Base-by-base conservation (phyloP, 2,888 invertebrate genomes). In the Muscina levida region DNA sequence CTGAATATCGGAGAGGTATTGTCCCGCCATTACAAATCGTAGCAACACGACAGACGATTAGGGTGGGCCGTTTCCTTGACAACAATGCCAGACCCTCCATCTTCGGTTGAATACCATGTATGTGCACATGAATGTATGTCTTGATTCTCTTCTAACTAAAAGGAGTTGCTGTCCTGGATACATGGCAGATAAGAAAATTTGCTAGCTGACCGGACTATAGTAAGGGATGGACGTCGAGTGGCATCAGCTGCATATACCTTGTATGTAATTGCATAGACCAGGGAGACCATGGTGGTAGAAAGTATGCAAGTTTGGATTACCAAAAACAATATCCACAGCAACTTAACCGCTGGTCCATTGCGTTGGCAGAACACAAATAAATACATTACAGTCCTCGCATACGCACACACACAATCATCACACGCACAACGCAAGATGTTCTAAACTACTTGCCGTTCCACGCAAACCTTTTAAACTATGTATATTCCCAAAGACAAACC, bases 391-490 rank as follows among this genome's bases (percentile, higher is more conserved):
- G 17, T 15, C 48, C 53, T 51, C 44, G 8, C 31, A 31, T 8
- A 31, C 31, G 31, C 31, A 31, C 31, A 8, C 31, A 31, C 31
- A 31, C 3, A 3, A 8, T 8, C 3, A 72, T 75, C 24, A 59
- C 62, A 79, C 73, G 59, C 59, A 74, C 66, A 72, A 73, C 76
- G 59, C 71, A 82, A 82, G 75, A 82, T 71, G 73, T 56, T 77
- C 68, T 68, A 79, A 82, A 74, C 68, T 77, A 65, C 77, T 82
- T 71, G 51, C 66, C 74, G 48, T 59, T 68, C 42, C 73, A 39
- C 71, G 56, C 74, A 72, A 66, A 57, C 48, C 37, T 37, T 73
- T 67, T 57, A 67, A 73, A 77, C 70, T 77, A 22, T 22, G 46
- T 39, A 56, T 75, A 74, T 62, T 74, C 72, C 62, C 66, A 79